These are phyloP conservation scores for Meghimatium bilineatum DNA, from an alignment of 2,888 invertebrate genomes.

Conservation along the genomic window DNA sequence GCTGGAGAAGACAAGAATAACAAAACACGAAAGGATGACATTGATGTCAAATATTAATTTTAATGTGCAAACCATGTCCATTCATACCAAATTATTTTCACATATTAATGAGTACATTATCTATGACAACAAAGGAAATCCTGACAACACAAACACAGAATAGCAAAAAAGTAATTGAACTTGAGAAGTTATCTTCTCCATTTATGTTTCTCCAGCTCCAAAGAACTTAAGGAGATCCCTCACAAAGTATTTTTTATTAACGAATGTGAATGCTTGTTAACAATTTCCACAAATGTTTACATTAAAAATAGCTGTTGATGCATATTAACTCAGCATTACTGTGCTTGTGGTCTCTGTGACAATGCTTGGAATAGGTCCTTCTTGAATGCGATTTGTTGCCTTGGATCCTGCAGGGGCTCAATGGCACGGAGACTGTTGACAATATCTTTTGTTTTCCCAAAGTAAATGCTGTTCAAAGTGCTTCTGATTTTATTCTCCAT, in stretches of 20 bases:
- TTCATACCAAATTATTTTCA: no score
- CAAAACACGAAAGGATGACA: no score
- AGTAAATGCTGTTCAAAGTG: slow-evolving; percentile 98
- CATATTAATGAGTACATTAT: no score
- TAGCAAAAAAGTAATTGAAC: no score
- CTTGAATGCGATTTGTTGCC: slow-evolving; percentile 57
- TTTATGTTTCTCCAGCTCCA: no score
- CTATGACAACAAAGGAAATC: no score
- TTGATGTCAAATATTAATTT: no score
- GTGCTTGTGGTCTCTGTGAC: slow-evolving; percentile 56
- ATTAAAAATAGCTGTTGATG: slow-evolving; percentile 12
- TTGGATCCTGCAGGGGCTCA: slow-evolving; percentile 86
- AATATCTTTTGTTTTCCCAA: slow-evolving; percentile 98
- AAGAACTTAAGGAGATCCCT: no score
- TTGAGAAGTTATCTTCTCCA: no score
- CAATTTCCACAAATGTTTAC: neutral
- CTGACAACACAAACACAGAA: no score
- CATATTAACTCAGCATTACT: slow-evolving; percentile 45
- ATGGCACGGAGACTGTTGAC: slow-evolving; percentile 93
- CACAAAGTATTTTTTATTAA: neutral
- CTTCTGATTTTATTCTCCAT: slow-evolving; percentile 99
- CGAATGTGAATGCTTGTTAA: neutral
- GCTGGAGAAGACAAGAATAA: no score
- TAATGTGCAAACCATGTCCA: no score
- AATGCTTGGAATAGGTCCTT: slow-evolving; percentile 62